Conservation (phyloP, 2,113 vertebrate genomes). For the Larimichthys crocea region DNA sequence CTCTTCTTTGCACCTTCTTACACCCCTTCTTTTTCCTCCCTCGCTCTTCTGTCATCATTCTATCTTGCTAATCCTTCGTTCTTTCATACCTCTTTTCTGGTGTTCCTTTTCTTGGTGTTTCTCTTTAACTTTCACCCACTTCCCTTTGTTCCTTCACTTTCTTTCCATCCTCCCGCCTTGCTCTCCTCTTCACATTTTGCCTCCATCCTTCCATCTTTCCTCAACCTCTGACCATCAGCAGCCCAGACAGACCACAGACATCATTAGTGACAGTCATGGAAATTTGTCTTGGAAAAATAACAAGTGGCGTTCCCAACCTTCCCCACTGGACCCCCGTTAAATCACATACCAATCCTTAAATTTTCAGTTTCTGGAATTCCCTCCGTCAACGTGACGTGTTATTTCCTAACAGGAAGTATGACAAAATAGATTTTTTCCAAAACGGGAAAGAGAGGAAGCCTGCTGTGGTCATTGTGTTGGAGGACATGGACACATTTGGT, state of each 20-base stretch:
- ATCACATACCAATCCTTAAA: conserved; percentile 27
- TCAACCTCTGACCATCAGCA: conserved; percentile 29
- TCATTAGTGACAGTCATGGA: conserved; percentile 44
- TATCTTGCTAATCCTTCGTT: neutral
- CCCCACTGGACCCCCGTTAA: neutral
- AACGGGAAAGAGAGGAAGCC: conserved; percentile 22
- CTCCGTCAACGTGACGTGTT: conserved; percentile 33
- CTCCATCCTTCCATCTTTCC: conserved; percentile 5
- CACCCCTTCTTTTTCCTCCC: neutral
- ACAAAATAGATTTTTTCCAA: conserved; percentile 44
- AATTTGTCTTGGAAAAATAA: conserved; percentile 48
- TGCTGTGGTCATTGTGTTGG: neutral
- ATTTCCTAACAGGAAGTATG: conserved; percentile 31
- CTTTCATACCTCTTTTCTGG: neutral
- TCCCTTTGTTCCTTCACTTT: neutral
- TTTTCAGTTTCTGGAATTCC: conserved; percentile 45
- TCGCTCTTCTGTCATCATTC: neutral
- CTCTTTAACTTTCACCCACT: neutral
- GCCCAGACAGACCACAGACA: conserved; percentile 55
- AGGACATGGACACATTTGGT: neutral
- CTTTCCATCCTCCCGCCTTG: conserved; percentile 24
- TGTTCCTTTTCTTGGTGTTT: neutral
- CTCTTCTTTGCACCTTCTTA: neutral
- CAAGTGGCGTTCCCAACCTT: conserved; percentile 6
- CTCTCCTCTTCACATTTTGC: neutral